Percentiles rank a stretch among this genome's conserved stretches.
These are phyloP conservation scores for Ylistrum balloti DNA, from an alignment of 1,140 invertebrate species.

Conservation along the genomic window DNA sequence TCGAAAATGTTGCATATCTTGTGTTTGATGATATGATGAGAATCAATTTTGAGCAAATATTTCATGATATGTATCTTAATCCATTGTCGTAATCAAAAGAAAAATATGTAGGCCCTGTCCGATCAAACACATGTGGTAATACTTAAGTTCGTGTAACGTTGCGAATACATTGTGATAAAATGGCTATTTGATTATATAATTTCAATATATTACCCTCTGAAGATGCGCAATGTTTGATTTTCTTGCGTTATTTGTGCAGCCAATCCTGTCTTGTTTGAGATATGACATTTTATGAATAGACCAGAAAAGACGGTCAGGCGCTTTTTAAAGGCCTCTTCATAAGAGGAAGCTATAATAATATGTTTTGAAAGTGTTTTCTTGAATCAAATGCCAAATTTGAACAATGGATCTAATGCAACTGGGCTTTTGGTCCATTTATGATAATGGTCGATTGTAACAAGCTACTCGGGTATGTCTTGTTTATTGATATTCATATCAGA, in stretches of 20 bases:
- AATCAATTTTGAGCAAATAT: not conserved
- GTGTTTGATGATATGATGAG: not conserved
- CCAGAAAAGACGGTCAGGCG: not conserved
- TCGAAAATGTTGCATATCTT: not conserved
- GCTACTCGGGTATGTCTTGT: not conserved
- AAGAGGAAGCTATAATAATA: not conserved
- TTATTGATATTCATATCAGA: not conserved
- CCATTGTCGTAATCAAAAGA: not conserved
- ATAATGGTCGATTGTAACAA: not conserved
- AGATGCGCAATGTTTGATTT: constrained; percentile 34
- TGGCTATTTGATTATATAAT: constrained; percentile 36
- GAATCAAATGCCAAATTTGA: not conserved
- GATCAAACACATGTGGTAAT: not conserved
- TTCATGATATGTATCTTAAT: not conserved
- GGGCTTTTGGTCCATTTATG: not conserved
- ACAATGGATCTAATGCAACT: not conserved
- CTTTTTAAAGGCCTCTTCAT: not conserved
- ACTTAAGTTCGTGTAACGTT: not conserved
- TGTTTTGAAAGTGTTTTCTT: not conserved
- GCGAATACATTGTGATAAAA: not conserved
- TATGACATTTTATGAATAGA: not conserved
- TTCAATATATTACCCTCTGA: constrained; percentile 5
- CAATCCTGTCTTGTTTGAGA: not conserved
- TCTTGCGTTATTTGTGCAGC: not conserved
- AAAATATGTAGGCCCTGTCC: constrained; percentile 1